Percentiles rank a stretch among this genome's conserved stretches.
Conservation (phyloP, 2,797 vertebrate species). For the Semaprochilodus insignis region DNA sequence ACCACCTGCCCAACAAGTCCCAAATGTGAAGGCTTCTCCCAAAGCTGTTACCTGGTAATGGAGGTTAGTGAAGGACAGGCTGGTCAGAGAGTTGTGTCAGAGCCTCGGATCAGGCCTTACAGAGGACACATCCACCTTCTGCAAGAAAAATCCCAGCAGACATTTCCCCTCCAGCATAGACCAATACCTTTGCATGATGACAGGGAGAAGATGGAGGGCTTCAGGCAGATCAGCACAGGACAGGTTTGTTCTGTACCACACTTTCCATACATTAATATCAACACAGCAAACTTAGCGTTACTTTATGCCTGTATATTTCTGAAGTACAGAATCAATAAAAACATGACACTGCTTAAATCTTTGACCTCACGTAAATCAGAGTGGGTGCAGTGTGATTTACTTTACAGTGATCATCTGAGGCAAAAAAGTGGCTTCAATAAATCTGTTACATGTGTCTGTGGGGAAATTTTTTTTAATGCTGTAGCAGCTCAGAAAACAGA, state of each 20-base stretch:
- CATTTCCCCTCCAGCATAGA: conserved; percentile 14
- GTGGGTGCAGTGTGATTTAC: no score
- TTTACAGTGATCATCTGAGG: background rate
- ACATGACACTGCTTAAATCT: background rate
- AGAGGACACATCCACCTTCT: conserved; percentile 27
- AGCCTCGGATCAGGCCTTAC: conserved; percentile 18
- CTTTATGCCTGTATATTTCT: background rate
- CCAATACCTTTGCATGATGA: conserved; percentile 16
- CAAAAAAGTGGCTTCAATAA: conserved; percentile 7
- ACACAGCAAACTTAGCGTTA: background rate
- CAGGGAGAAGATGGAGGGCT: background rate
- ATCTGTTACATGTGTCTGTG: conserved; percentile 17
- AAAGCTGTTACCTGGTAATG: background rate
- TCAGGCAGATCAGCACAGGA: background rate
- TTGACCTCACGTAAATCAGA: background rate
- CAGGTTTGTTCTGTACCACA: conserved; percentile 9
- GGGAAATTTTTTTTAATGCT: no score
- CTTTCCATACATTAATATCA: background rate
- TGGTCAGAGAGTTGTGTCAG: background rate
- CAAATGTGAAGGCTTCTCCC: background rate
- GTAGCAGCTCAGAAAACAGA: conserved; percentile 23
- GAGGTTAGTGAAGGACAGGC: background rate
- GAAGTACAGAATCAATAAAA: background rate
- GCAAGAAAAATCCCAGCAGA: conserved; percentile 27
- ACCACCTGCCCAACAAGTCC: no score